Base-by-base conservation (phyloP, 2,113 vertebrate species). In the Pholis gunnellus region DNA sequence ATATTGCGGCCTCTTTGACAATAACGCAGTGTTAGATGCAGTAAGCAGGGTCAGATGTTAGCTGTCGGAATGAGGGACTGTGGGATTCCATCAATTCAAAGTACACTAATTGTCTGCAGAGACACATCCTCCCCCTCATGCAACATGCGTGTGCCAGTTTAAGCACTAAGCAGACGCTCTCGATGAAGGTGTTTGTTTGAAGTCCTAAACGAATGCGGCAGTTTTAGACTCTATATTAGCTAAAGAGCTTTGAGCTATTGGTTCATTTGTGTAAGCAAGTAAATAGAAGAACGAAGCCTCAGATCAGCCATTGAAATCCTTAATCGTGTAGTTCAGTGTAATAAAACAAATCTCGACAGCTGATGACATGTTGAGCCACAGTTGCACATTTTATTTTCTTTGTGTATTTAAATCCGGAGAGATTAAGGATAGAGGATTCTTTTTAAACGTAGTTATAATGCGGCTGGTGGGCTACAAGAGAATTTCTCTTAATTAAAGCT, bases 401-500 rank as follows among this genome's bases (percentile, higher is more conserved):
- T 0, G 9, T 42, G 18, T 4, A 20, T 75, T 79, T 67, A 6
- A 69, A 67, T 50, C 9, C 56, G 13, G 20, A 29, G 20, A 72
- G 25, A 75, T 74, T 56, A 34, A 56, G 40, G 64, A 82, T 50
- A 59, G 22, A 46, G 66, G 4, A 34, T 75, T 65, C 1, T 72
- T 72, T 40, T 72, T 59, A 34, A n/a, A 52, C 14, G 38, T 56
- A 27, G 57, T 59, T 13, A 3, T 40, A 48, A 44, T 18, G 57
- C 29, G 20, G 34, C 63, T 68, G 38, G 60, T 84, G 69, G 48
- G 50, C 84, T 56, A 27, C 68, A 42, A 52, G 74, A 63, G 44
- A 25, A 70, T 60, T 57, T 40, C 68, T 89, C 78, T 88, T 87
- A 87, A 89, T 92, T 91, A 86, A 90, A 89, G 84, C 31, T 69